Base-by-base conservation (phyloP, 2,888 invertebrate species). In the Cosmia pyralina region DNA sequence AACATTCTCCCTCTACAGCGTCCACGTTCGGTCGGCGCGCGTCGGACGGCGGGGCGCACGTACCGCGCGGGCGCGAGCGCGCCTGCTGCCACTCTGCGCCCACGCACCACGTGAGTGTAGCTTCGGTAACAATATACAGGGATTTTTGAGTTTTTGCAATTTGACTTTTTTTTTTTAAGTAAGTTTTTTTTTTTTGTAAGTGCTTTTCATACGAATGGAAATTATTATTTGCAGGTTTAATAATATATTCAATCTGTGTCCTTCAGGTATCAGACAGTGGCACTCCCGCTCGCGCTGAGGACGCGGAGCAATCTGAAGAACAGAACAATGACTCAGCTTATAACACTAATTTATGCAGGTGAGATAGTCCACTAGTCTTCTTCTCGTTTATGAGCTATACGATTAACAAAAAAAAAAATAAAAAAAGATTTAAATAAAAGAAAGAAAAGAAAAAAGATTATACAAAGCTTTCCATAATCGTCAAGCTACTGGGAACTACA, bases 11-110 rank as follows among this genome's bases (percentile, higher is more conserved):
- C 52, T 28, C 28, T 28, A 0, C 88, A 97, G 98, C 97, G 85
- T 98, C 98, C 59, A 97, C 98, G 66, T 98, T 98, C 94, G 98
- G 98, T 10, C 97, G 99, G 57, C 97, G 99, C 86, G 99, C 99
- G 68, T 99, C 99, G 57, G 99, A 99, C 95, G 99, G 99, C 86
- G 99, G 99, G 72, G 99, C 99, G 70, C 99, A 99, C 96, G 97
- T 99, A 83, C 98, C 96, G 83, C 90, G 96, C 87, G 89, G 95
- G 73, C 88, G 96, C 83, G 96, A 96, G 90, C 83, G 94, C 77
- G 83, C 95, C 79, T 93, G 96, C 92, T 90, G 96, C 91, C 93
- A 94, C 93, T 88, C 96, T 78, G 92, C 96, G 89, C 91, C 96
- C 82, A 82, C 94, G 84, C 93, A 95, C 85, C 93, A 96, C 67